Percentiles rank a stretch among this genome's conserved stretches.
These are phyloP conservation scores for Mustelus asterias DNA, from an alignment of 2,113 vertebrate species.

Conservation along the genomic window DNA sequence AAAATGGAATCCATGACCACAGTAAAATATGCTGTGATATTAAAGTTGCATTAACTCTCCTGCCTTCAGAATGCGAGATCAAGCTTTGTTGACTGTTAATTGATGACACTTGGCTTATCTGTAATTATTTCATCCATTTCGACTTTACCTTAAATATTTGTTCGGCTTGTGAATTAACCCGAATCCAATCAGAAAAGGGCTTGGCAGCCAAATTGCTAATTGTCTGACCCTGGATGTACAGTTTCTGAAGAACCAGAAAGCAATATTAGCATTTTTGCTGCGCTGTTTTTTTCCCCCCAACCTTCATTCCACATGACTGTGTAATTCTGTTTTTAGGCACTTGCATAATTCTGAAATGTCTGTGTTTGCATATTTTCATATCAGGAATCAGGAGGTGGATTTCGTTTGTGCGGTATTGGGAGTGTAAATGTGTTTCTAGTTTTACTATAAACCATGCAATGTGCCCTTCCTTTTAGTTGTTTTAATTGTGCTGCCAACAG, in stretches of 20 bases:
- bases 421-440: neutral
- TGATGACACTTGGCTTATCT: neutral
- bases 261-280: neutral
- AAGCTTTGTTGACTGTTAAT: neutral
- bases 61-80: neutral
- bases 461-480: neutral
- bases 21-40: neutral
- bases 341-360: neutral
- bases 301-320: neutral
- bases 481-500: neutral
- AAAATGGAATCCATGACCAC: neutral
- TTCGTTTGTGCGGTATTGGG: neutral
- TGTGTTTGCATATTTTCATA: neutral
- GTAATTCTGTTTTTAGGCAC: neutral
- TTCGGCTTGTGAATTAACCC: neutral
- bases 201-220: neutral
- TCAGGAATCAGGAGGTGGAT: neutral
- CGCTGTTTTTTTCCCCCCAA: neutral
- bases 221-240: neutral
- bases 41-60: neutral
- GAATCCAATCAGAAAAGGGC: neutral
- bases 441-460: neutral
- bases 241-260: neutral
- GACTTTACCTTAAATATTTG: neutral
- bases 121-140: neutral